Base-by-base conservation (phyloP, 2,113 vertebrate species). In the Galbula dea region DNA sequence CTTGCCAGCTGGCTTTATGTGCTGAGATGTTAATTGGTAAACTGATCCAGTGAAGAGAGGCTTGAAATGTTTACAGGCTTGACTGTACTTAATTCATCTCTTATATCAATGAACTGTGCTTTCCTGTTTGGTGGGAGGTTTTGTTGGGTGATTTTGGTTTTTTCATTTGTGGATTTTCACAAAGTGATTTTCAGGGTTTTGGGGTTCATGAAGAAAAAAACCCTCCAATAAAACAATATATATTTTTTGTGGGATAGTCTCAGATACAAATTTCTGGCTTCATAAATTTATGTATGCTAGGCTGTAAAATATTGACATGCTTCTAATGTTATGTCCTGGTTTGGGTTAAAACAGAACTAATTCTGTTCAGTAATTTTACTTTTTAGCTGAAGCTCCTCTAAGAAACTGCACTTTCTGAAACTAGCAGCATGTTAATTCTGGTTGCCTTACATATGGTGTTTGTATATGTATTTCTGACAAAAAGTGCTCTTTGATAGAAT, bases 1-100 rank as follows among this genome's bases (percentile, higher is more conserved):
- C 77, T 79, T 89, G 90, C 94, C 95, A 96, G 26, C 92, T 94
- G 93, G 63, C 88, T 83, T 88, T 85, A 51, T 87, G 26, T 9
- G 2, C 61, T 76, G 36, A 45, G 49, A 68, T 92, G 83, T 88
- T 92, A 92, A 90, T 94, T 94, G 66, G 88, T 92, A 95, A 96
- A 87, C 51, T 67, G 74, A 95, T 79, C 83, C 52, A 66, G 7
- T 69, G 62, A 77, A 86, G 66, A 66, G 69, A 85, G 61, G 18
- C 78, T 89, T 92, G 92, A 86, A 93, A 85, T 80, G 89, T 93
- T 90, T 93, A 41, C 48, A 75, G 73, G 48, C 80, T 84, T 83
- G 73, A 85, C 55, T 92, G 21, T 90, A 52, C 86, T 90, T 84
- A 91, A 87, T 89, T 94, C 16, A 45, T 46, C 59, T 84, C 54